Evolutionary conservation across 1,140 invertebrate genomes (phyloP), one percentile per base, ranked within the genome.

Genomic region (Dendroctonus ponderosae): DNA sequence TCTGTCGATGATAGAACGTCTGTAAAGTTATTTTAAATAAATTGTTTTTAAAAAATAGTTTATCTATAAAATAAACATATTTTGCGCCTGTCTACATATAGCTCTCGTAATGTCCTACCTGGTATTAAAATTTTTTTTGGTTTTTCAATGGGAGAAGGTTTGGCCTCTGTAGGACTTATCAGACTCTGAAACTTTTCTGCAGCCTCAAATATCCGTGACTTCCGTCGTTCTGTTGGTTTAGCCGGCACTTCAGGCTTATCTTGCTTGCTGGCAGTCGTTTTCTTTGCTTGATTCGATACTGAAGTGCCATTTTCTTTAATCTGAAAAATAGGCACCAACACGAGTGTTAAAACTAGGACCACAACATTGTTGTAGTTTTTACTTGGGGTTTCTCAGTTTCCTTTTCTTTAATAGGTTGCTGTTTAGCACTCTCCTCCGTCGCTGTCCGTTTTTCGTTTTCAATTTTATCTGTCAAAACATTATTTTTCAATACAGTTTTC

Each of bases 81-180:
- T n/a, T n/a, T n/a, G n/a, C 26, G 26, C 26, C 3, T 26, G 1
- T 26, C 26, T 26, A 3, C 26, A 26, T 26, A 26, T 1, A 52
- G 8, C 26, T 56, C 39, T 56, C 3, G 41, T 40, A 42, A 56
- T 12, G 37, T 14, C 61, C 49, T 62, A 78, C 83, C 90, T 11
- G 90, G 88, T 74, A 92, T 88, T 68, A 89, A 85, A 40, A 91
- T 83, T 74, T 92, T 92, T 75, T 91, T 92, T 11, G 88, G 87
- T 76, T 91, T 91, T 40, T 88, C 83, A 4, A 81, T 78, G 4
- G 76, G 78, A 14, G 71, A 72, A 9, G 73, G 67, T 12, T 79
- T 72, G 39, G 74, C 70, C 26, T 77, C 75, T 5, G 60, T 78
- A 6, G 74, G 72, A 7, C 78, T 77, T 2, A 80, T 80, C 68